phyloP scores from a whole-genome alignment of 2,797 vertebrate genomes.

The Neomorphus geoffroyi region DNA sequence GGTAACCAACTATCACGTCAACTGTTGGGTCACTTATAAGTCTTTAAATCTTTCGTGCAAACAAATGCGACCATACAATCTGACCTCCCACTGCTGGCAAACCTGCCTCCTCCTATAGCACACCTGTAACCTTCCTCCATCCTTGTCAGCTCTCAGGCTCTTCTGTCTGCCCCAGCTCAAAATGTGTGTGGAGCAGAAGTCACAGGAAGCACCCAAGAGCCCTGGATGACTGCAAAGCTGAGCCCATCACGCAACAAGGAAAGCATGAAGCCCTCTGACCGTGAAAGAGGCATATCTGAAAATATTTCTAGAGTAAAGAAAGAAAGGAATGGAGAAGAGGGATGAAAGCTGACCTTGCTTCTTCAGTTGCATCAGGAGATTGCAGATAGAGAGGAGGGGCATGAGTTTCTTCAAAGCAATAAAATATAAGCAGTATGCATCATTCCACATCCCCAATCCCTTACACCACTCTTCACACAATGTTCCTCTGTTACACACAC shows the following conservation, averaged over 20 bases:
- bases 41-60: neutral
- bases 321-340: neutral
- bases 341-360: neutral
- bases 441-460: neutral
- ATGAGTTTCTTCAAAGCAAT: neutral
- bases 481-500: neutral
- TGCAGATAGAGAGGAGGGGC: neutral
- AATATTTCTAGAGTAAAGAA: neutral
- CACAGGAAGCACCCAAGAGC: neutral
- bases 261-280: neutral
- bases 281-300: neutral
- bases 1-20: fast-evolving
- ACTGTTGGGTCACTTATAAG: fast-evolving
- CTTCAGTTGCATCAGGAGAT: neutral
- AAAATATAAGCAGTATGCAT: neutral
- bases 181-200: fast-evolving
- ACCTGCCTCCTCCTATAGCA: neutral
- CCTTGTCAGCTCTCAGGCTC: neutral
- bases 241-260: neutral
- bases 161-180: neutral
- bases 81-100: neutral
- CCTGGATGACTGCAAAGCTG: neutral
- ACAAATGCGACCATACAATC: neutral
- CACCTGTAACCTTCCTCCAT: neutral
- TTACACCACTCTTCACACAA: neutral